These are phyloP conservation scores for Cyprinodon tularosa DNA, from an alignment of 2,113 vertebrate species.

Conservation along the genomic window DNA sequence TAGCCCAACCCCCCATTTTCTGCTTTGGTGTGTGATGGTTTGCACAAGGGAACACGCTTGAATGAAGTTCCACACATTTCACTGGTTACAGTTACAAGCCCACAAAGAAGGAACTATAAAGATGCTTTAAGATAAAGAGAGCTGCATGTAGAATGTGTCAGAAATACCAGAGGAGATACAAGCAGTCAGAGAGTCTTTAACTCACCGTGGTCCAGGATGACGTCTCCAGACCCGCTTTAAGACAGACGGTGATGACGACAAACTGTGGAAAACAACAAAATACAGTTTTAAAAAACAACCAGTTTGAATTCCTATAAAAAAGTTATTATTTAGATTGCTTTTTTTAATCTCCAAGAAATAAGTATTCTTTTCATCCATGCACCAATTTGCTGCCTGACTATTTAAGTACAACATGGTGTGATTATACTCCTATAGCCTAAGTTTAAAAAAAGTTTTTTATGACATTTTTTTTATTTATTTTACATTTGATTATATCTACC, in stretches of 20 bases:
- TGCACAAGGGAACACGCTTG: neutral
- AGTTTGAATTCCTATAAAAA: neutral
- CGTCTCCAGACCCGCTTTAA: conserved; percentile 97
- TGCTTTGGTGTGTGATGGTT: neutral
- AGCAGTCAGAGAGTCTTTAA: conserved; percentile 28
- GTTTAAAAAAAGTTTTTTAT: too few species aligned
- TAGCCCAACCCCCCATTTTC: neutral
- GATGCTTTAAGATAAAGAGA: conserved; percentile 25
- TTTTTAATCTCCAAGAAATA: too few species aligned
- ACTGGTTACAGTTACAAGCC: conserved; percentile 34
- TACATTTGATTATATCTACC: too few species aligned
- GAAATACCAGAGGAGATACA: conserved; percentile 29
- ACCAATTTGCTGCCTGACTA: too few species aligned
- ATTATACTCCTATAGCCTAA: too few species aligned
- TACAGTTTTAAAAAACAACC: conserved; percentile 23
- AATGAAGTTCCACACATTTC: conserved; percentile 23
- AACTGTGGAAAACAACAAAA: conserved; percentile 81
- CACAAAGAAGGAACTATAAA: conserved; percentile 32
- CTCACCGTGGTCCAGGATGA: conserved; percentile 97
- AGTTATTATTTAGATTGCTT: too few species aligned
- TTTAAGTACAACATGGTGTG: too few species aligned
- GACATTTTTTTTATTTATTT: too few species aligned
- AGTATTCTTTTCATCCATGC: too few species aligned
- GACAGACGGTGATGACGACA: conserved; percentile 99
- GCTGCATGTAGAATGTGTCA: conserved; percentile 39